Evolutionary conservation across 1,140 invertebrate genomes (phyloP), one percentile per base, ranked within the genome.

Genomic region (Sarcophaga peregrina): DNA sequence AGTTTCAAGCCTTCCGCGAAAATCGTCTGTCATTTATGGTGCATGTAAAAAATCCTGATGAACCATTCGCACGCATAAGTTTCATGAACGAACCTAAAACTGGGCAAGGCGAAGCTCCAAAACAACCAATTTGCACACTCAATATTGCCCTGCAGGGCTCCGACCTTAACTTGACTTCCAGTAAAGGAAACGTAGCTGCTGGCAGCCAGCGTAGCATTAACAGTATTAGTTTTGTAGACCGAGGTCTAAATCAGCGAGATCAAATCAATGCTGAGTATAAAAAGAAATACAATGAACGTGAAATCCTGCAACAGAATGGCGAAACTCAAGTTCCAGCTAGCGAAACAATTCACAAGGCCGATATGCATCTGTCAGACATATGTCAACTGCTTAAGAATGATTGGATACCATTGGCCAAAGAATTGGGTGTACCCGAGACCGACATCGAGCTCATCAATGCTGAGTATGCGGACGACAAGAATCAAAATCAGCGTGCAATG

Each of bases 61-160:
- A 87, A 15, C 94, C 97, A 9, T 94, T 97, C 37, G 98, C 97
- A 48, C 93, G 98, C 80, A 95, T 98, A 87, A 95, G 97, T 84
- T 99, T 99, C 88, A 99, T 99, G 98, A 93, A 94, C 86, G 98
- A 99, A 87, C 95, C 97, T 0, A 98, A 97, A 91, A 92, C 95
- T 48, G 93, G 93, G 11, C 95, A 97, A 88, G 96, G 97, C 81
- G 96, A 98, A 87, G 95, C 95, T 11, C 95, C 97, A n/a, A 97
- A 98, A 86, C 94, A 95, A 86, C 98, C 98, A 15, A 96, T 99
- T 85, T 99, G 98, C 88, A 96, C 98, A n/a, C 92, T 99, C n/a
- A 99, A 98, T 91, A 97, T 99, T 84, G 95, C 96, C 83, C 93
- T 99, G 74, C 97, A 97, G 37, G 83, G 73, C 8, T n/a, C 73